Conservation (phyloP, 2,888 invertebrate genomes). For the Myathropa florea region DNA sequence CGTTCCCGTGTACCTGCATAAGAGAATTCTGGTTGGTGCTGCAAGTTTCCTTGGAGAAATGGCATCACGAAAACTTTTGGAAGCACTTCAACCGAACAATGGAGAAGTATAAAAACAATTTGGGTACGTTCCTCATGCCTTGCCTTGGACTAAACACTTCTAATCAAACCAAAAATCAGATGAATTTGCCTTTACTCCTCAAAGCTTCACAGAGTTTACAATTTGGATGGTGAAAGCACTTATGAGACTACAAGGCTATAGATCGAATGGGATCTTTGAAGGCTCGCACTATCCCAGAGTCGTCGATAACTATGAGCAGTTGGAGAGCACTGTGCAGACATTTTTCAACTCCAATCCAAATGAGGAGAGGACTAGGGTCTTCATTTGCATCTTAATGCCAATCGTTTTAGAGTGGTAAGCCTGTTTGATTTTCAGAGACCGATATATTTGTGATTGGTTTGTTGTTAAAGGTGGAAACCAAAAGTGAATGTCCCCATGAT, state of each 20-base stretch:
- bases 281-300: conserved; percentile 72
- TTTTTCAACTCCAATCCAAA: conserved; percentile 80
- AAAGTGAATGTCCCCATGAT: conserved; percentile 81
- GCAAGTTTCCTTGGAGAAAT: conserved; percentile 80
- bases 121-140: conserved; percentile 63
- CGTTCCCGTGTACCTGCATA: conserved; percentile 83
- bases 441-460: neutral
- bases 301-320: conserved; percentile 79
- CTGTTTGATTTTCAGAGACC: neutral
- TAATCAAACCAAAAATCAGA: conserved; percentile 51
- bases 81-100: conserved; percentile 79
- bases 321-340: conserved; percentile 81
- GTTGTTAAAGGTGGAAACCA: conserved; percentile 80
- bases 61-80: conserved; percentile 80
- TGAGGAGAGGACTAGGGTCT: conserved; percentile 81
- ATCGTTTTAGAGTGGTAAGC: conserved; percentile 79
- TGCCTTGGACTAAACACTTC: neutral
- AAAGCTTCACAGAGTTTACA: conserved; percentile 76
- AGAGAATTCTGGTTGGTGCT: conserved; percentile 84
- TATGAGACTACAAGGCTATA: conserved; percentile 79
- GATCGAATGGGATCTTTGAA: conserved; percentile 77
- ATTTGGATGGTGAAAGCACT: conserved; percentile 82
- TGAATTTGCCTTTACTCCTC: conserved; percentile 68
- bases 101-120: conserved; percentile 74
- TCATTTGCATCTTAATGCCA: conserved; percentile 80